phyloP scores from a whole-genome alignment of 92 coral and sea anemone species.

The Phenganax marumi region DNA sequence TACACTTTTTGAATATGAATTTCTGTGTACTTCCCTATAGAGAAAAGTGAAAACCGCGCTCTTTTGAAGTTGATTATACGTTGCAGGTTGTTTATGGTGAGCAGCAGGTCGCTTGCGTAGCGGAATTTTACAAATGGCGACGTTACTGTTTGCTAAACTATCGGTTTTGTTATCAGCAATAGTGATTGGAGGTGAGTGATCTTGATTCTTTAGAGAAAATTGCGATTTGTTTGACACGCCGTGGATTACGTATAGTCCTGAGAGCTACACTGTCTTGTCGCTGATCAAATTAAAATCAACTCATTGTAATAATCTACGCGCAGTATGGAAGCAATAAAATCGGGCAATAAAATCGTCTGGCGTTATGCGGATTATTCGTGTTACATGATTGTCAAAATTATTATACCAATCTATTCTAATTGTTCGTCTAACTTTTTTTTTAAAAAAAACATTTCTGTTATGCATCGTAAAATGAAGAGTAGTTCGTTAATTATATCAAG shows the following conservation, averaged over 20 bases:
- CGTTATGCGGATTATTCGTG: too few relatives aligned
- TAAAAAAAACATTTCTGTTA: too few relatives aligned
- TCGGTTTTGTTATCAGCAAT: slow-evolving; percentile 21
- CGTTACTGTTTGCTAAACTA: not conserved
- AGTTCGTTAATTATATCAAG: too few relatives aligned
- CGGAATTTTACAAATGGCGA: slow-evolving; percentile 39
- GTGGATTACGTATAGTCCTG: too few relatives aligned
- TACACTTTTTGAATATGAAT: too few relatives aligned
- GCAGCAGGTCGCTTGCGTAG: slow-evolving; percentile 40
- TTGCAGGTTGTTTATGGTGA: slow-evolving; percentile 43
- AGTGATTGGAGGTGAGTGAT: slow-evolving; percentile 28
- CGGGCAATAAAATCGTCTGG: too few relatives aligned
- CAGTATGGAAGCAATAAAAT: slow-evolving; percentile 16
- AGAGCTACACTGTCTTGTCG: not conserved
- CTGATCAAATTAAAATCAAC: not conserved
- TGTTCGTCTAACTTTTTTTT: too few relatives aligned
- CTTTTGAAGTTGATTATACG: not conserved
- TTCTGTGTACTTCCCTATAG: not conserved
- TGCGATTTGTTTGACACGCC: not conserved
- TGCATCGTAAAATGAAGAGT: too few relatives aligned
- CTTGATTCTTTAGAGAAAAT: not conserved
- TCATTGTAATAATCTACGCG: slow-evolving; percentile 7
- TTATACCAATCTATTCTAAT: too few relatives aligned
- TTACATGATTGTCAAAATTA: too few relatives aligned
- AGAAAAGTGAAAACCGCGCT: not conserved